These are phyloP conservation scores for Seriola dumerili DNA, from an alignment of 2,113 vertebrate genomes.

Conservation along the genomic window DNA sequence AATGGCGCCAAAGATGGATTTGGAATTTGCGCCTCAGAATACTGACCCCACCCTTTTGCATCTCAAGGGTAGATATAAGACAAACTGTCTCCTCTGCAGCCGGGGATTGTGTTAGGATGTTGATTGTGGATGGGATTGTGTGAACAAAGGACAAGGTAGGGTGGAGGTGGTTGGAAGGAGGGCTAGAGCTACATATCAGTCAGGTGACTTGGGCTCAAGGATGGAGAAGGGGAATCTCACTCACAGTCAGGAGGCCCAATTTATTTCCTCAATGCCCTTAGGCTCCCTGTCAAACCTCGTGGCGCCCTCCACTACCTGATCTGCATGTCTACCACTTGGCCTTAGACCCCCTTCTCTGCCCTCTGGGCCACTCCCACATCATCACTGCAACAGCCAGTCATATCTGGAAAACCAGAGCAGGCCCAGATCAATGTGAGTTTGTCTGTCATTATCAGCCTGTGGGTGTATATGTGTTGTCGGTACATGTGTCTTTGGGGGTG, in stretches of 20 bases:
- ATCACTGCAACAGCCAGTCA: conserved; percentile 32
- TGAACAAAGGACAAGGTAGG: conserved; percentile 7
- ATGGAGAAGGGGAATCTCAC: conserved; percentile 17
- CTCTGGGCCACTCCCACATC: conserved; percentile 34
- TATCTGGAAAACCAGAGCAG: conserved; percentile 51
- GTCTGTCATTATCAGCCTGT: conserved; percentile 55
- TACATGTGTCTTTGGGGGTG: conserved; percentile 21
- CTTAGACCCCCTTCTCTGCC: conserved; percentile 40
- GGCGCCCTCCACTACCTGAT: conserved; percentile 50
- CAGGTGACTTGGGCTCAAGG: conserved; percentile 49
- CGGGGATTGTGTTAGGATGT: conserved; percentile 5
- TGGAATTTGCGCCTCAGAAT: conserved; percentile 52
- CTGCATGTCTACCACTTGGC: conserved; percentile 61
- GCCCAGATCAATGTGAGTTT: conserved; percentile 54
- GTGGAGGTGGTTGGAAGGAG: conserved; percentile 1
- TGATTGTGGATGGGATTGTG: too few species aligned
- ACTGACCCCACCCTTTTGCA: conserved; percentile 33
- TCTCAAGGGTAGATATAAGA: conserved; percentile 40
- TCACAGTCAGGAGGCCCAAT: conserved; percentile 15
- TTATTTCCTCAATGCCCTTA: conserved; percentile 27
- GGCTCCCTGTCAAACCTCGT: conserved; percentile 40
- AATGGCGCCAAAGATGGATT: conserved; percentile 63
- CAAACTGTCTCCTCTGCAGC: conserved; percentile 28
- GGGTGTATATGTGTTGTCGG: conserved; percentile 27
- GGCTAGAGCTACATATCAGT: conserved; percentile 16